Evolutionary conservation across 2,888 invertebrate species (phyloP), one percentile per base, ranked within the genome.

Genomic region (Apamea epomidion): DNA sequence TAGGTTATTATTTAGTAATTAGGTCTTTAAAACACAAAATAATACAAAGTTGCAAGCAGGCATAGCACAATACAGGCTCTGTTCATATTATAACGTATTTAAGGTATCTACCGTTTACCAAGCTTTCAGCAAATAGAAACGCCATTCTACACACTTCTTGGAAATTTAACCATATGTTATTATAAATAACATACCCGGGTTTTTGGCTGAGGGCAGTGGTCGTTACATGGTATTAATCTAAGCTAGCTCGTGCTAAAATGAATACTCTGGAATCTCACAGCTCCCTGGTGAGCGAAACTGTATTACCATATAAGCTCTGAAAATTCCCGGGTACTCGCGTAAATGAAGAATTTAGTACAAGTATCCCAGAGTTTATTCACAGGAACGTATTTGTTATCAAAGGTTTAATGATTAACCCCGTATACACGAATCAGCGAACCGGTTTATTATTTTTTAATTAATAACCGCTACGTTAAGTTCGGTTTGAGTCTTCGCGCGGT

Each of bases 401-500:
- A 32, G 29, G 29, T 32, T 81, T 64, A 45, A 32, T 74, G 12
- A 82, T 64, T 73, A 45, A 80, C 16, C 32, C 12, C 21, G 25
- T 76, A 83, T 14, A 64, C 29, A 7, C 37, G 45, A 29, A 70
- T 48, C 48, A 65, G 29, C 10, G 32, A 67, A 79, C 51, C 21
- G 60, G 65, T 60, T 71, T 71, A 84, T 79, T 67, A 84, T 79
- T 67, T 84, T 84, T 78, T 71, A 78, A 81, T 84, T 84, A 84
- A 32, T 21, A 48, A 16, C 54, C 32, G 32, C 54, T 0, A 37
- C 32, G n/a, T 42, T 42, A 14, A 16, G 16, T 65, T 51, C 25
- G 16, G 48, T 32, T n/a, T 7, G 42, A 42, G 18, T 32, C 6
- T 70, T 58, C 10, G 25, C 1, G 37, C 37, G 32, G 37, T 78